phyloP scores from a whole-genome alignment of 1,140 invertebrate species.

The Pemphigus obesinymphae region DNA sequence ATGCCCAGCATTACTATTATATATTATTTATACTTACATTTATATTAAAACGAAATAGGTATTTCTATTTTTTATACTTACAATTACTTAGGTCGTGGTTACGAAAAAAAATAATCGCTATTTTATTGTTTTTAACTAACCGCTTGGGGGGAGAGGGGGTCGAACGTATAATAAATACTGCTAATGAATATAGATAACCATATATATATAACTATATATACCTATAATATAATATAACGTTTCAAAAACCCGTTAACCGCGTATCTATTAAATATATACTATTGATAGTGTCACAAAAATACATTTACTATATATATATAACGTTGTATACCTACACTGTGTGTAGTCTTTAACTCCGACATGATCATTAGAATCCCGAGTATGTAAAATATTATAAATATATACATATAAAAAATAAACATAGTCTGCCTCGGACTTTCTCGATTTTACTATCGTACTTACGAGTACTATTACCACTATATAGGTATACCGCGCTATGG shows the following conservation, averaged over 20 bases:
- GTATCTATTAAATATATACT: background rate
- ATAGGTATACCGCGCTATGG: background rate
- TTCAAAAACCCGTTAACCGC: background rate
- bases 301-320: background rate
- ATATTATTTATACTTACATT: too few species aligned
- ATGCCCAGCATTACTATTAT: too few species aligned
- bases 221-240: background rate
- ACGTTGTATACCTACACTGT: background rate
- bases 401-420: background rate
- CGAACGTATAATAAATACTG: background rate
- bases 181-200: background rate
- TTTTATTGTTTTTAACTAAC: too few species aligned
- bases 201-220: too few species aligned
- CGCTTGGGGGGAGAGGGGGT: too few species aligned
- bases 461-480: background rate
- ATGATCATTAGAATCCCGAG: conserved; percentile 8
- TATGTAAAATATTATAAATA: background rate
- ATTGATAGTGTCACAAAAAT: conserved; percentile 14
- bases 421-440: background rate
- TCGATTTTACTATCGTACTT: conserved; percentile 19
- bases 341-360: conserved; percentile 9
- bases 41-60: too few species aligned
- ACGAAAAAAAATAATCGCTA: too few species aligned
- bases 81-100: too few species aligned
- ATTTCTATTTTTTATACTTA: too few species aligned